Conservation (phyloP, 2,888 invertebrate genomes). For the Agriopis leucophaearia region DNA sequence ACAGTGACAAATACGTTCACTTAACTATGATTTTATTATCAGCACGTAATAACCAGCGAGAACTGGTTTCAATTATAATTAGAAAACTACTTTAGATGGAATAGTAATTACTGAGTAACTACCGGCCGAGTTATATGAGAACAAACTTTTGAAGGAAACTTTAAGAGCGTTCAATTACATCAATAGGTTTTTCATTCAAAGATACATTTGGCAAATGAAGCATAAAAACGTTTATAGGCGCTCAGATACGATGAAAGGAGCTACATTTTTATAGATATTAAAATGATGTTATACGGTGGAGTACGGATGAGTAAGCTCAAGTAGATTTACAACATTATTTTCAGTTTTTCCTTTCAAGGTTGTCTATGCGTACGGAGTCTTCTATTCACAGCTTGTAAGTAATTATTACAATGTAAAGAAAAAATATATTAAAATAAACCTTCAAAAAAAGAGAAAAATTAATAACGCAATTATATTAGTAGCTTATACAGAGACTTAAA, state of each 20-base stretch:
- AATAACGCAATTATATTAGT: too few species aligned
- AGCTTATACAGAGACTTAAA: too few species aligned
- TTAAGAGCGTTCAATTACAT: constrained; percentile 5
- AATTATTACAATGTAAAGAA: too few species aligned
- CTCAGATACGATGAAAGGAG: constrained; percentile 38
- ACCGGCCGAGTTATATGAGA: not conserved
- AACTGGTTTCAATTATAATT: too few species aligned
- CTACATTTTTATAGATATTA: constrained; percentile 42
- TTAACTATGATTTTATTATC: too few species aligned
- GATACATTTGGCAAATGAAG: constrained; percentile 45
- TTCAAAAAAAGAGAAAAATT: too few species aligned
- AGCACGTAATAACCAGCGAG: too few species aligned
- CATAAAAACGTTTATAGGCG: constrained; percentile 41
- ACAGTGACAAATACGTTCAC: too few species aligned
- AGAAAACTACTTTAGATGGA: not conserved
- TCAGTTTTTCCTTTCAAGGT: constrained; percentile 21
- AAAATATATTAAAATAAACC: too few species aligned
- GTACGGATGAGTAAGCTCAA: constrained; percentile 22
- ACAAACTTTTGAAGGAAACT: not conserved
- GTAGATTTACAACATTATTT: constrained; percentile 9
- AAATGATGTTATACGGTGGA: constrained; percentile 41
- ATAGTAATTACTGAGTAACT: not conserved
- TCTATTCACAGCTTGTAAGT: too few species aligned
- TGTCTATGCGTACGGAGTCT: too few species aligned
- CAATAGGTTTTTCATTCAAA: constrained; percentile 19